Evolutionary conservation across 2,888 invertebrate genomes (phyloP).

Genomic region (Lepidocyrtoides sp.): DNA sequence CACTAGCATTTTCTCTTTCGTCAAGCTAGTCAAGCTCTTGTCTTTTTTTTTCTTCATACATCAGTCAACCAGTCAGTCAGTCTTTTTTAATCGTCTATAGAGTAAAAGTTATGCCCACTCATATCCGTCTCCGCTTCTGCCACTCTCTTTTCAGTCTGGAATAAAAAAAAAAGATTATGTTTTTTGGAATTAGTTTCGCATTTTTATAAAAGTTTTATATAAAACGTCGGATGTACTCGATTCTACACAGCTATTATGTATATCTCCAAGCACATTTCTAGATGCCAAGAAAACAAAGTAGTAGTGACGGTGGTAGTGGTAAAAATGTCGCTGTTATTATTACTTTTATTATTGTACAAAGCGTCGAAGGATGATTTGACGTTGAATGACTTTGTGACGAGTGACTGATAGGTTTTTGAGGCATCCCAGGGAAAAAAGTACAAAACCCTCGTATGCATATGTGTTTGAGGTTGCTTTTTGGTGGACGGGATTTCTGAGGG

Average conservation of each 20-base stretch:
- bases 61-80: conserved; percentile 74
- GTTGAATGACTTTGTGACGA: conserved; percentile 77
- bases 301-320: background rate
- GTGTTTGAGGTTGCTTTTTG: background rate
- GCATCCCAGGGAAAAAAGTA: background rate
- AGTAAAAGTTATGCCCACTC: conserved; percentile 52
- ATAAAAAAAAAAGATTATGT: conserved; percentile 5
- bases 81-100: conserved; percentile 71
- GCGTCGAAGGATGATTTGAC: conserved; percentile 75
- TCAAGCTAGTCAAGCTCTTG: conserved; percentile 63
- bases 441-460: background rate
- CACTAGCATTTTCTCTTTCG: conserved; percentile 54
- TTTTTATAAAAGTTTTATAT: conserved; percentile 39
- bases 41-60: conserved; percentile 66
- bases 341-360: conserved; percentile 70
- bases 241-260: conserved; percentile 26
- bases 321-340: background rate
- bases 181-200: conserved; percentile 71
- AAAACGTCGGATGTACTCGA: conserved; percentile 23
- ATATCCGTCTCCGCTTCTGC: conserved; percentile 25
- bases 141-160: background rate
- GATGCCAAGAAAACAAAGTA: background rate
- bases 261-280: background rate
- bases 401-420: conserved; percentile 71
- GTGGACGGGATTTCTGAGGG: background rate